Percentiles rank a stretch among this genome's conserved stretches.
These are phyloP conservation scores for Hypselothyrea guttata DNA, from an alignment of 2,888 invertebrate species.

Conservation along the genomic window DNA sequence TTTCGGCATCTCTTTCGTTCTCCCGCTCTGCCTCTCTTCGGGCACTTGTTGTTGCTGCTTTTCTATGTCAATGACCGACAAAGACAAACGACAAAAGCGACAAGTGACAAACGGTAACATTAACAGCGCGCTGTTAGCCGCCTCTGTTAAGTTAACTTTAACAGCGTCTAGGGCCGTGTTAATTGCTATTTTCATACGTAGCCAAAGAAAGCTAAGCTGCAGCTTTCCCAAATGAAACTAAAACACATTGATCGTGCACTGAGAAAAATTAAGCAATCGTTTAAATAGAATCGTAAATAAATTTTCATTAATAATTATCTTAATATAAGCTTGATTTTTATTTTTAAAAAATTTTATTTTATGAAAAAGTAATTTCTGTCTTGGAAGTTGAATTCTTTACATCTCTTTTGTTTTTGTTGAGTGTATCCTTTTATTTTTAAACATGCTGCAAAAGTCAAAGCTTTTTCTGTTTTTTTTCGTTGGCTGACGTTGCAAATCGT, in stretches of 20 bases:
- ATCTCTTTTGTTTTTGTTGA: no score
- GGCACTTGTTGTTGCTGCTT: constrained; percentile 2
- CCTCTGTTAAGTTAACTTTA: constrained; percentile 22
- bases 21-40: no score
- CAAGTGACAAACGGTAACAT: constrained; percentile 11
- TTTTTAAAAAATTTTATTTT: no score
- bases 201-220: constrained; percentile 48
- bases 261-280: no score
- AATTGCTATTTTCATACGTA: constrained; percentile 17
- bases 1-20: neutral
- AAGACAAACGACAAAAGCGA: constrained; percentile 8
- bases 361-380: no score
- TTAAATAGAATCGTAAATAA: no score
- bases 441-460: constrained; percentile 4
- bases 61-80: constrained; percentile 58
- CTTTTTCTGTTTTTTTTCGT: neutral
- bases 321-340: no score
- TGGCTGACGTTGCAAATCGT: constrained; percentile 35
- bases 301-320: no score
- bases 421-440: constrained; percentile 1
- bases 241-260: constrained; percentile 9
- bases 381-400: no score
- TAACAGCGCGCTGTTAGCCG: no score
- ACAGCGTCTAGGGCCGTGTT: neutral
- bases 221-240: constrained; percentile 35